phyloP scores from a whole-genome alignment of 2,797 vertebrate species.

The Hylomyscus alleni region DNA sequence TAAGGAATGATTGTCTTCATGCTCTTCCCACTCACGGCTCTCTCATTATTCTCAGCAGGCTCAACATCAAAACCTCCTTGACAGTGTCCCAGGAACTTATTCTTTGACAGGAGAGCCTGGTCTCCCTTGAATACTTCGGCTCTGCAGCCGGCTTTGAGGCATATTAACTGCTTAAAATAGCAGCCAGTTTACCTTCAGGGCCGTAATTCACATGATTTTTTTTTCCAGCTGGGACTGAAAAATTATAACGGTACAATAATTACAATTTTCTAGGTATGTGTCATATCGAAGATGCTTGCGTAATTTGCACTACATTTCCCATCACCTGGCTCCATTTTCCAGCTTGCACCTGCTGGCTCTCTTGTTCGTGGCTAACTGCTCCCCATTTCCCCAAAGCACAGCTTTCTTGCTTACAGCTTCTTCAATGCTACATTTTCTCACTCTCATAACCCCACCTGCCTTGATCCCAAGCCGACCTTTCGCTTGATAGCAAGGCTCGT shows the following conservation, averaged over 20 bases:
- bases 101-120: conserved; percentile 36
- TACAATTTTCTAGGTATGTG: neutral
- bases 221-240: neutral
- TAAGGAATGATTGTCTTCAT: conserved; percentile 64
- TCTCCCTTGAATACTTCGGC: neutral
- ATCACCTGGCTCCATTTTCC: neutral
- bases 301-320: neutral
- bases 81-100: conserved; percentile 47
- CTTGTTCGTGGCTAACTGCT: neutral
- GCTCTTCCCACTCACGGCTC: conserved; percentile 61
- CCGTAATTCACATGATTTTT: neutral
- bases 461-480: neutral
- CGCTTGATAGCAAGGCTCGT: rapidly evolving
- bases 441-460: neutral
- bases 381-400: neutral
- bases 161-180: conserved; percentile 67
- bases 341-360: neutral
- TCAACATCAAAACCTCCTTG: conserved; percentile 66
- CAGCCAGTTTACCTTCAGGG: conserved; percentile 1
- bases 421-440: neutral
- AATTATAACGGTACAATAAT: neutral
- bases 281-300: neutral
- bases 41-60: conserved; percentile 73
- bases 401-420: neutral
- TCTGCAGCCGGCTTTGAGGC: conserved; percentile 13